Base-by-base conservation (phyloP, 2,113 vertebrate genomes). In the Sterna hirundo region DNA sequence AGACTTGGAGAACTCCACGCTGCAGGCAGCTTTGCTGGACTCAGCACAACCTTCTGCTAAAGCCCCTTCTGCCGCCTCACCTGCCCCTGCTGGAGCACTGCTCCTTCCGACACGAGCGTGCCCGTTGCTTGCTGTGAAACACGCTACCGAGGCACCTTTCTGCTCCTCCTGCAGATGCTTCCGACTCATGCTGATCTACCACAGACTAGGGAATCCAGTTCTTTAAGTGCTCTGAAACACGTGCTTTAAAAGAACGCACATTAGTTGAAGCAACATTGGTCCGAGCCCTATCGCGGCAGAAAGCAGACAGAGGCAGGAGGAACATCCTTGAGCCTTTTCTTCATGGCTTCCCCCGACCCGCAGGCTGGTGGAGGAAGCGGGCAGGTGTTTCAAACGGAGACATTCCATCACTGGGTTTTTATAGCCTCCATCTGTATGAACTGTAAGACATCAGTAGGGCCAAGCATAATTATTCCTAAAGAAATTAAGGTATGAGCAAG, bases 111-210 rank as follows among this genome's bases (percentile, higher is more conserved):
- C 61, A 44, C 8, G 0, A 90, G 25, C 1, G 0, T 46, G 54
- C 72, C 65, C 0, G 0, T 15, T 17, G 40, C 79, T 64, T 29
- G 46, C 81, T 55, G 38, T 4, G 61, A 60, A 52, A 81, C 8
- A 62, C 0, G 3, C 80, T 11, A 29, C 16, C 5, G 27, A 86
- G 88, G n/a, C 60, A 89, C 89, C 81, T 38, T 75, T 51, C 91
- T 75, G 86, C 72, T 62, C 90, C 86, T 80, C 93, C 93, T 84
- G 72, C 95, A 91, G 84, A 78, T 95, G 91, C 87, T 78, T 71
- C 86, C 91, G 95, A 91, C 91, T 96, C 93, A 82, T 70, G 55
- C 76, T 62, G 80, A 88, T 92, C 64, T 52, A 52, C 44, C 38
- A 51, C 26, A 89, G 91, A 93, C 84, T 78, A 84, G 74, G 55